Evolutionary conservation across 53 echinoderm and acorn worm species (phyloP).

Genomic region (Arbacia lixula): DNA sequence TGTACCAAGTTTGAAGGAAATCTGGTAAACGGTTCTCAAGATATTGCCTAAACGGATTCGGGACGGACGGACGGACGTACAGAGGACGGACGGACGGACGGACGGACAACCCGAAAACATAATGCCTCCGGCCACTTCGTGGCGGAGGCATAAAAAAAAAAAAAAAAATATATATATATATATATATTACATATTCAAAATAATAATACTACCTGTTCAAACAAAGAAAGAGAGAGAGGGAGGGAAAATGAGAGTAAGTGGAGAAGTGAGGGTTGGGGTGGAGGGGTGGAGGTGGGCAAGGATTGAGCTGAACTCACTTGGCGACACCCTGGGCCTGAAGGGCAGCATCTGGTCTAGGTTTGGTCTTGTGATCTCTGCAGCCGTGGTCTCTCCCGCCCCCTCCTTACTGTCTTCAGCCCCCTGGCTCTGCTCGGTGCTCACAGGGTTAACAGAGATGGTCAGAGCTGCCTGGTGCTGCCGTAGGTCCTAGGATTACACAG

Average conservation of each 20-base stretch:
- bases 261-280: background rate
- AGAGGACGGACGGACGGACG: no score
- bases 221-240: background rate
- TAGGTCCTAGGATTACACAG: constrained; percentile 65
- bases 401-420: background rate
- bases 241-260: background rate
- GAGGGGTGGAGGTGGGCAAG: background rate
- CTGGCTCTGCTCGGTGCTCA: constrained; percentile 40
- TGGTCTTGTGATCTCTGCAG: constrained; percentile 75
- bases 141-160: no score
- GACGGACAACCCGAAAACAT: no score
- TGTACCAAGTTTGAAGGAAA: no score
- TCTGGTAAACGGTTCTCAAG: no score
- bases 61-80: no score
- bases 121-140: no score
- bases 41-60: no score
- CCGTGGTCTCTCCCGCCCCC: constrained; percentile 56
- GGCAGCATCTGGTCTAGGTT: constrained; percentile 90
- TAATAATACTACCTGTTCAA: no score
- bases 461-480: constrained; percentile 48
- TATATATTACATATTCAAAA: no score
- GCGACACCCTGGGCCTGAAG: constrained; percentile 81
- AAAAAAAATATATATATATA: no score
- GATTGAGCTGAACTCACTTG: constrained; percentile 64
- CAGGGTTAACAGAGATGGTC: constrained; percentile 28